Conservation (phyloP, 2,113 vertebrate species). For the Hemiscyllium ocellatum region DNA sequence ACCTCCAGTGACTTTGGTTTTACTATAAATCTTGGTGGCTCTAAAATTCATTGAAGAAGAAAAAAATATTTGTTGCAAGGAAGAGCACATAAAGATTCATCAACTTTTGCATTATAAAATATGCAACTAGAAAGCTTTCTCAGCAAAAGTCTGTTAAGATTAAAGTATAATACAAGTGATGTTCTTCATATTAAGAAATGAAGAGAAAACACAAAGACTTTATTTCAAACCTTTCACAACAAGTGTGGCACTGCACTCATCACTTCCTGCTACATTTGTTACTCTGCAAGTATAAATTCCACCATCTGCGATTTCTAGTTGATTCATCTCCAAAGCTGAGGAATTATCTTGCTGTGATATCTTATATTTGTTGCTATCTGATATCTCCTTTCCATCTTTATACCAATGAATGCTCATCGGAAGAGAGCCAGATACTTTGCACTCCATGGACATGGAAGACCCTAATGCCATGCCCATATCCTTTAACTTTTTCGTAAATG, state of each 20-base stretch:
- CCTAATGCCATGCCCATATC: conserved; percentile 81
- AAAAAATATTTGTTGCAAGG: conserved; percentile 36
- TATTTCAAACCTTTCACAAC: conserved; percentile 86
- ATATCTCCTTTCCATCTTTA: conserved; percentile 80
- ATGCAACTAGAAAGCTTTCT: neutral
- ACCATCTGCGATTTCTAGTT: conserved; percentile 75
- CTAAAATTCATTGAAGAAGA: conserved; percentile 64
- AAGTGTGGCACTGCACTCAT: conserved; percentile 75
- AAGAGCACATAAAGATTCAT: conserved; percentile 15
- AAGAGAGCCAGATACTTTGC: conserved; percentile 88
- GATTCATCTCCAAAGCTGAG: conserved; percentile 72
- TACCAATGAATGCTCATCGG: conserved; percentile 87
- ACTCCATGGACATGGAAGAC: conserved; percentile 79
- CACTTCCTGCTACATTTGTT: conserved; percentile 76
- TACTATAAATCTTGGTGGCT: conserved; percentile 84
- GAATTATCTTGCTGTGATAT: conserved; percentile 79
- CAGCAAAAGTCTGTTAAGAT: neutral
- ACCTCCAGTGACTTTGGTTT: conserved; percentile 75
- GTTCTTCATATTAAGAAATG: neutral
- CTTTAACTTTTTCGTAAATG: conserved; percentile 81
- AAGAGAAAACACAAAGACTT: conserved; percentile 37
- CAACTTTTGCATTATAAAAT: neutral
- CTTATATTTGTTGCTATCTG: conserved; percentile 79
- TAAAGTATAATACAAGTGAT: neutral
- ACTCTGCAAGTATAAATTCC: conserved; percentile 83